Evolutionary conservation across 2,797 vertebrate species (phyloP), one percentile per base, ranked within the genome.

Genomic region (Diglossa cyanea): DNA sequence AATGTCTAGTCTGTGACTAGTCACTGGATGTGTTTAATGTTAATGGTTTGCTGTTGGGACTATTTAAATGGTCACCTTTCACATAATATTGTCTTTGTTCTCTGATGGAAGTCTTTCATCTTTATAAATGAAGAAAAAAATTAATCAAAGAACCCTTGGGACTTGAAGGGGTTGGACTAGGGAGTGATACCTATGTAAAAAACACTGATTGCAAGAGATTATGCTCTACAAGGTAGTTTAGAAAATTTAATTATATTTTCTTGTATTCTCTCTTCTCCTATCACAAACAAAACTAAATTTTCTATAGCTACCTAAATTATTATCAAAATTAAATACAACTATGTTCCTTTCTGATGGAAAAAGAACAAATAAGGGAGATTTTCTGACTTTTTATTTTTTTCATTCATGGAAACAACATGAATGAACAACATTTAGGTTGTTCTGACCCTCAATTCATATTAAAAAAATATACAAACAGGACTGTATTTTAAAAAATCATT

Each of bases 41-140:
- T 80, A 93, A 71, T 71, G 19, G 18, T 50, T 93, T 92, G 30
- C n/a, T 62, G 13, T 54, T 93, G 20, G 66, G n/a, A 79, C 33
- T 61, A 42, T 78, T 81, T 73, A 73, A 82, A 74, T 66, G 51
- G 42, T 90, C 63, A 90, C 75, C 35, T 90, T 93, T 68, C 39
- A 73, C 47, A 68, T 75, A 87, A 78, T 53, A 55, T 23, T 80
- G 9, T 3, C 68, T 89, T 87, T 67, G 1, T 5, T 79, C 33
- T 71, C 55, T 79, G 50, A 75, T 48, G 42, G 25, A 24, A 73
- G 30, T 4, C 10, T 79, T 91, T 91, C 60, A 74, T 45, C 20
- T 60, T 85, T 51, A 72, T 25, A 61, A 90, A 68, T 28, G 8
- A 40, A 65, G 39, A 39, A 61, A 39, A 44, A 44, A 24, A 24